phyloP scores from a whole-genome alignment of 2,888 invertebrate species.

The Sesia apiformis region DNA sequence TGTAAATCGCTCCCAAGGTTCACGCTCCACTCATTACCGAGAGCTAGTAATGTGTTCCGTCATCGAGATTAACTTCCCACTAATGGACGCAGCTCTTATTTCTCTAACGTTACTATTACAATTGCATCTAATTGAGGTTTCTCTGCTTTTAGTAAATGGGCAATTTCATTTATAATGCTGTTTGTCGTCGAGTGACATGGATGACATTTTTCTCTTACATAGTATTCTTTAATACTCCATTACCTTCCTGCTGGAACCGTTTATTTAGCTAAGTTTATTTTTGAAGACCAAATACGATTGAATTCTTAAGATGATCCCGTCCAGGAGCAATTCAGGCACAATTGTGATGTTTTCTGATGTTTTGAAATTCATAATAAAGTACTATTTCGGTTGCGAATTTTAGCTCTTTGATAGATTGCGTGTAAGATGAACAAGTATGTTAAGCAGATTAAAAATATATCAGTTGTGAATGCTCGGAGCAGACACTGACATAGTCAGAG shows the following conservation, averaged over 20 bases:
- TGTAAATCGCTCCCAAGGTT: constrained; percentile 59
- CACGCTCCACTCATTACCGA: constrained; percentile 64
- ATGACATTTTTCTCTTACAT: not conserved
- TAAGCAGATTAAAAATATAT: too few relatives aligned
- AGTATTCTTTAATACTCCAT: not conserved
- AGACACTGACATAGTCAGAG: too few relatives aligned
- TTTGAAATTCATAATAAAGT: too few relatives aligned
- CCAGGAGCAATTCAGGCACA: too few relatives aligned
- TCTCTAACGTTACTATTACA: constrained; percentile 62
- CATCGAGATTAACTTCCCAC: constrained; percentile 67
- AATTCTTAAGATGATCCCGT: too few relatives aligned
- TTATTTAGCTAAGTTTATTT: too few relatives aligned
- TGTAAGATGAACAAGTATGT: too few relatives aligned
- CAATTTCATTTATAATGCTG: constrained; percentile 58
- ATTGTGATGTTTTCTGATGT: too few relatives aligned
- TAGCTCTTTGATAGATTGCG: too few relatives aligned
- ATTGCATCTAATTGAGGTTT: constrained; percentile 67
- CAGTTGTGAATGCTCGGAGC: too few relatives aligned
- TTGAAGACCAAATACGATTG: too few relatives aligned
- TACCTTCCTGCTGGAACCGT: not conserved
- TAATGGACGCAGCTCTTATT: constrained; percentile 55
- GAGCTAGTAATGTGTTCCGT: constrained; percentile 63
- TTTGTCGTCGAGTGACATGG: constrained; percentile 35
- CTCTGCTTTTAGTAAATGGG: constrained; percentile 68
- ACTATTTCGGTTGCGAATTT: too few relatives aligned